Evolutionary conservation across 2,113 vertebrate species (phyloP), one percentile per base, ranked within the genome.

Genomic region (Formicarius rufipectus): DNA sequence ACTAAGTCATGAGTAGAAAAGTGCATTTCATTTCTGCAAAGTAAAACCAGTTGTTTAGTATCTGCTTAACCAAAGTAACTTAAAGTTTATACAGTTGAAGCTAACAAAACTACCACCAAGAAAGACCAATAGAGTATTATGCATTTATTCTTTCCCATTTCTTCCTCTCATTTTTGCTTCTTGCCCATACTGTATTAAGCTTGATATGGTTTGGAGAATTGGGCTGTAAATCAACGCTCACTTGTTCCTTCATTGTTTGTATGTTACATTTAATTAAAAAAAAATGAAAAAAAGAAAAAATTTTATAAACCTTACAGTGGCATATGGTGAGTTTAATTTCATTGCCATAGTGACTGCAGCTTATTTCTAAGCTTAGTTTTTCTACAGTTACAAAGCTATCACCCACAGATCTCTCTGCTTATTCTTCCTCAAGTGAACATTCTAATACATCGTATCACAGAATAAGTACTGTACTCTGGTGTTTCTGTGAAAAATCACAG

Each of bases 331-430:
- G 39, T 93, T 93, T 91, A 81, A 90, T 52, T 94, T 96, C 83
- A 93, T 96, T 96, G 87, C 93, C 93, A 96, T 94, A 90, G 93
- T 90, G 93, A 97, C 76, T 93, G 68, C 17, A 45, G 67, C 73
- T 95, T 96, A 71, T 77, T 92, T 96, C 78, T 91, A 85, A 88
- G 87, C 60, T 93, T 64, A 78, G 52, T 78, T 78, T 96, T 92
- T 85, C 78, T 81, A 52, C 60, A 81, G n/a, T 64, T 95, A 92
- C 72, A 94, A 95, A 93, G 68, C 75, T 74, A 18, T 88, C 87
- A 7, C 92, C 92, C 92, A 93, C 95, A 86, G 71, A 92, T 62
- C 21, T 56, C 63, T 88, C 60, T 56, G 59, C 78, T 94, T 96
- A 66, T 90, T 95, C 81, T 94, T 94, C 49, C n/a, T 90, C 7